A percentile compares a stretch with the other conserved stretches of the same genome.
These are phyloP conservation scores for Tribolium freemani DNA, from an alignment of 2,888 invertebrate species.

Conservation along the genomic window DNA sequence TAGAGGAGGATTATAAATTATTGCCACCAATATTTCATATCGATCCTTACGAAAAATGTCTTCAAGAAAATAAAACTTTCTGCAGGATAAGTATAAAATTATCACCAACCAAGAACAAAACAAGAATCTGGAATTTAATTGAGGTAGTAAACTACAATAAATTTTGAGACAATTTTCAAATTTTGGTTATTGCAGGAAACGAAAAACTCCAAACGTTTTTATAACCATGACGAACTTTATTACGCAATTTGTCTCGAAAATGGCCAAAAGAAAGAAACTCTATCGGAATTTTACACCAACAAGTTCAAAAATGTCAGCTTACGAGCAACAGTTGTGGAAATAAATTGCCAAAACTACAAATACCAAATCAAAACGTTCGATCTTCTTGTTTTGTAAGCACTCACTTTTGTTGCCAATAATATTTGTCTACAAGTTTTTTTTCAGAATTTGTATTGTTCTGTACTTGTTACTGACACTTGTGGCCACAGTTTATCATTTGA, in stretches of 20 bases:
- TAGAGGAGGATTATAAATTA: slow-evolving; percentile 19
- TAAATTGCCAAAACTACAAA: not conserved
- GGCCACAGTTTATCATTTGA: slow-evolving; percentile 6
- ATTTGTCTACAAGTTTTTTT: not conserved
- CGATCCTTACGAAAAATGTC: slow-evolving; percentile 22
- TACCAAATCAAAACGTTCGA: not conserved
- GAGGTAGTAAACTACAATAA: slow-evolving; percentile 36
- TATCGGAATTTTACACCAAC: slow-evolving; percentile 44
- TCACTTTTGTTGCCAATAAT: not conserved
- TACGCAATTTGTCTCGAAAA: slow-evolving; percentile 51
- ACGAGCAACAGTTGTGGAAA: not conserved
- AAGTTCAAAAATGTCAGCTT: slow-evolving; percentile 44
- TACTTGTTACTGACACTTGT: not conserved
- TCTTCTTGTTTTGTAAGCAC: not conserved
- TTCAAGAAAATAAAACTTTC: slow-evolving; percentile 16
- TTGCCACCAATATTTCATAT: slow-evolving; percentile 36
- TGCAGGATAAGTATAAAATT: slow-evolving; percentile 18
- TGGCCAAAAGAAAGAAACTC: slow-evolving; percentile 27
- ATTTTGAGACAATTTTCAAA: no score
- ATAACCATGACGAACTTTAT: slow-evolving; percentile 52
- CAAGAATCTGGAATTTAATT: slow-evolving; percentile 50
- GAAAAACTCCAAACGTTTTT: slow-evolving; percentile 44
- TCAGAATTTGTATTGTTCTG: not conserved
- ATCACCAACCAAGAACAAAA: slow-evolving; percentile 37
- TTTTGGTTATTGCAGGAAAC: slow-evolving; percentile 7